phyloP scores from a whole-genome alignment of 2,888 invertebrate genomes.

The Drosophila planitibia region DNA sequence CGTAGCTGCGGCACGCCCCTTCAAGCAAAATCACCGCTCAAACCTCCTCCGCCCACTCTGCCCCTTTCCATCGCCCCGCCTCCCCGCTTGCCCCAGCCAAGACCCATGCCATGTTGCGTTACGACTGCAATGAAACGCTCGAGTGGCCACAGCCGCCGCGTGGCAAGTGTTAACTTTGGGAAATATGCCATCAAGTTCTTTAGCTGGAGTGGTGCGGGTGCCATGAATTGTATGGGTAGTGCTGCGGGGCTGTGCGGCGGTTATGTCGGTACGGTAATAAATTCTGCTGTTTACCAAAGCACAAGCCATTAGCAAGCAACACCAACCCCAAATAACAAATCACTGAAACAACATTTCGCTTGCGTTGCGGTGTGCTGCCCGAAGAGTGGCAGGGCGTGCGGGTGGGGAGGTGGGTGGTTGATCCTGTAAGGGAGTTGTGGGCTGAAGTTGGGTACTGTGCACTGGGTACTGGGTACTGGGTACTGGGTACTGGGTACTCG shows the following conservation, averaged over 20 bases:
- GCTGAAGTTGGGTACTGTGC: conserved; percentile 33
- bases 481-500: conserved; percentile 3
- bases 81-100: background rate
- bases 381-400: background rate
- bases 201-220: background rate
- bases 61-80: background rate
- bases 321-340: conserved; percentile 80
- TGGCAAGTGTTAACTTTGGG: conserved; percentile 81
- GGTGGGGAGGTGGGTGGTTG: background rate
- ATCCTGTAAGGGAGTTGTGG: conserved; percentile 5
- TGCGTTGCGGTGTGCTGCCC: conserved; percentile 9
- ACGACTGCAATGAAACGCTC: conserved; percentile 75
- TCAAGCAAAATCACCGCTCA: conserved; percentile 20
- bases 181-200: conserved; percentile 47
- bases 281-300: conserved; percentile 81
- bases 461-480: background rate
- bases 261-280: conserved; percentile 66
- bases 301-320: conserved; percentile 83
- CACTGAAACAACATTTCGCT: conserved; percentile 80
- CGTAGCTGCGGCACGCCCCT: conserved; percentile 35
- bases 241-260: background rate
- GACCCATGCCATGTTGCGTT: conserved; percentile 47
- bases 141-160: conserved; percentile 80
- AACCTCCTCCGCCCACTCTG: background rate
- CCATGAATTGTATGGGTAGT: background rate